Evolutionary conservation across 2,113 vertebrate genomes (phyloP).

Genomic region (Bubo bubo): DNA sequence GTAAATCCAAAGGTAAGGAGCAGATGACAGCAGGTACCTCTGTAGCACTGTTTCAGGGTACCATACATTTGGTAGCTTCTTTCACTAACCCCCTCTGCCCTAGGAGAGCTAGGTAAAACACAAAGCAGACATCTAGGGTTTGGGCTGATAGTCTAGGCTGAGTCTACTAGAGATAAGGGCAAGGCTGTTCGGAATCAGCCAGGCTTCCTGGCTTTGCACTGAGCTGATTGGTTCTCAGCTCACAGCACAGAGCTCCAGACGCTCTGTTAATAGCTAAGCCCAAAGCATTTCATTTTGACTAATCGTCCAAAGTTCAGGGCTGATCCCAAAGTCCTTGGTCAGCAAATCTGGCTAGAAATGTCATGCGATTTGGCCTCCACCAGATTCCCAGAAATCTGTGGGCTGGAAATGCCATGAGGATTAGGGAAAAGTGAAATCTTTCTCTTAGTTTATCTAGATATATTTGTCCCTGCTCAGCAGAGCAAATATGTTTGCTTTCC

Average conservation of each 20-base stretch:
- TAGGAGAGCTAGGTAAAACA: neutral
- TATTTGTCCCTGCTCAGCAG: slow-evolving; percentile 46
- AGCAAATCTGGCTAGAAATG: slow-evolving; percentile 49
- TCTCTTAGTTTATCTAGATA: slow-evolving; percentile 14
- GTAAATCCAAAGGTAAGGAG: neutral
- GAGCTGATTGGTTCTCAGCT: neutral
- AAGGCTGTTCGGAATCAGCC: neutral
- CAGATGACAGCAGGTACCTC: neutral
- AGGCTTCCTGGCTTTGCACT: neutral
- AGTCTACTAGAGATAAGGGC: neutral
- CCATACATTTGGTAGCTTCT: neutral
- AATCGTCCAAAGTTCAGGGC: slow-evolving; percentile 47
- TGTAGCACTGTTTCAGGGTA: neutral
- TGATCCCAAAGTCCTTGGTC: slow-evolving; percentile 38
- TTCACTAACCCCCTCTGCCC: neutral
- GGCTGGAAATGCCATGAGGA: slow-evolving; percentile 43
- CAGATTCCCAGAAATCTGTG: slow-evolving; percentile 49
- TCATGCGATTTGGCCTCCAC: neutral
- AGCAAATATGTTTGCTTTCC: slow-evolving; percentile 45
- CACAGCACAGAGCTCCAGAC: neutral
- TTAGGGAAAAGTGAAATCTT: slow-evolving; percentile 47
- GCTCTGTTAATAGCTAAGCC: slow-evolving; percentile 36
- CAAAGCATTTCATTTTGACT: slow-evolving; percentile 22
- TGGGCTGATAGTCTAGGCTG: neutral
- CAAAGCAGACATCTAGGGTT: neutral